Evolutionary conservation across 30 jellyfish, hydroid and myxozoan genomes (phyloP), one percentile per base, ranked within the genome.

Genomic region (Aurelia sp.): DNA sequence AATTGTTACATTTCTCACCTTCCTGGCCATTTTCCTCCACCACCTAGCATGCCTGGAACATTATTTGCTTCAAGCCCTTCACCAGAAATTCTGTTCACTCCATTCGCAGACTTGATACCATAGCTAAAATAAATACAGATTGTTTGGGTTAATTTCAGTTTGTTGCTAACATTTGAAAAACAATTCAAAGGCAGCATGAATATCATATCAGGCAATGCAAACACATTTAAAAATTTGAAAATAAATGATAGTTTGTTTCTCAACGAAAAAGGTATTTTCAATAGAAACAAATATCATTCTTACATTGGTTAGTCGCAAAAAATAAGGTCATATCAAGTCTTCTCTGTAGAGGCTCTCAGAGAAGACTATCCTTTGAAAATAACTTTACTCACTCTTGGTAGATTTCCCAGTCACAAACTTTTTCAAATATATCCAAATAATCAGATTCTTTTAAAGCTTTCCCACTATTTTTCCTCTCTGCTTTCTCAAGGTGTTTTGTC

Each of bases 1-100:
- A 37, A 4, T 37, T 37, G 50, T 37, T 7, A 37, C 50, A 6
- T 44, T 44, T 1, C 84, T 61, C 74, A 92, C 98, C 98, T 87
- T 50, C 95, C 95, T 18, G 98, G 98, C 98, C 98, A 92, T 53
- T 86, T 92, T 31, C 98, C 98, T 11, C 98, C 98, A 18, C 98
- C 98, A 17, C 90, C 89, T 78, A 87, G 85, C 98, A 92, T 92
- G 16, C 98, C 98, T 19, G 98, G 95, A 47, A 81, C 81, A 47
- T 86, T 89, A 27, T 72, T 83, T 6, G 96, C 98, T 57, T 81
- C 97, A 12, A 86, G 88, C 18, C 98, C 98, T 52, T 85, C 88
- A 27, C 98, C 98, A 37, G 98, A 86, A 31, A 92, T 72, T 57
- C 98, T 73, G 65, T 92, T 92, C 33, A 86, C 98, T 18, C 98